Evolutionary conservation across 2,888 invertebrate species (phyloP), one percentile per base, ranked within the genome.

Genomic region (Sinotaia quadrata): DNA sequence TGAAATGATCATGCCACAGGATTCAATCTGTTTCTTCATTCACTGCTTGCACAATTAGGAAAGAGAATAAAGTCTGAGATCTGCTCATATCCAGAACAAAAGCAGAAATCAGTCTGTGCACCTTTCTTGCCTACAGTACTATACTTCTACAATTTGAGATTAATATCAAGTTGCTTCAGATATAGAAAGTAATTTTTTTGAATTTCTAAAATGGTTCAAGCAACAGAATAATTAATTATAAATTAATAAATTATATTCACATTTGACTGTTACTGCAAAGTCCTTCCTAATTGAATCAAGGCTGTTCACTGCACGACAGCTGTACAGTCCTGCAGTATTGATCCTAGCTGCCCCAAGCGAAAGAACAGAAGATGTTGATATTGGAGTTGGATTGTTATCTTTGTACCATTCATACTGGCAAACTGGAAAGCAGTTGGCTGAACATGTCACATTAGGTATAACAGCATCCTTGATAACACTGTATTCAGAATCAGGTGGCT

Each of bases 401-500:
- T 67, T 70, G 54, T 37, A 37, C 67, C 67, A 70, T 34, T n/a
- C 27, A 36, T 54, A 66, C 29, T 21, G 27, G 41, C 70, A 70
- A 2, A 44, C 37, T 10, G 70, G 70, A n/a, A 67, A 61, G 27
- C 70, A 70, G 18, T 33, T 12, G 24, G 70, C 70, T 2, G 36
- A 18, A 29, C 70, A 70, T 29, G n/a, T 47, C 27, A 70, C 57
- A 21, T 61, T 67, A 27, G 70, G 70, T 37, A 70, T 51, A 41
- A 44, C 44, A 0, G 7, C 31, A 12, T 49, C 61, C 12, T 60
- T 60, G 18, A 56, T 57, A 31, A 59, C 24, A 15, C 18, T 49
- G 67, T 70, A 70, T 10, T 21, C 24, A 4, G 47, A 47, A 15
- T 29, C 18, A 5, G 49, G n/a, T 4, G 70, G 70, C 4, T 18